Base-by-base conservation (phyloP, 2,797 vertebrate species). In the Enteromius unitaeniatus region DNA sequence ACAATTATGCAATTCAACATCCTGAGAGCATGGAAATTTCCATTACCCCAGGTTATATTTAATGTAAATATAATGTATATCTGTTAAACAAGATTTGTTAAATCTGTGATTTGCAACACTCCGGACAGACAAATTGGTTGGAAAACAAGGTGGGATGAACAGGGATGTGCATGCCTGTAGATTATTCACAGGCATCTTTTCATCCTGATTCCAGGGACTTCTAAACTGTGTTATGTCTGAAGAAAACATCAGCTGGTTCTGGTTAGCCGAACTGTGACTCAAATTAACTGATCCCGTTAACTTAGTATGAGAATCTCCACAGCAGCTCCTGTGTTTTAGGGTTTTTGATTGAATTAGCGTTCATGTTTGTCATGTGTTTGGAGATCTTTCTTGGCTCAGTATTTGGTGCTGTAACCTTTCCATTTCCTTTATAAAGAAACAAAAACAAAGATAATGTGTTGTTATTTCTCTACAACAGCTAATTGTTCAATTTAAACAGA, bases 191-290 rank as follows among this genome's bases (percentile, higher is more conserved):
- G 31, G 21, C 53, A 45, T 55, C 65, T 23, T 79, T 73, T 34
- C 23, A 79, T 85, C 81, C 87, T 82, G 84, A 31, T 88, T 87
- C 79, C 87, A 84, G 68, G 8, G 26, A 60, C 75, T 82, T 84
- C 78, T 45, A 78, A 83, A 2, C 79, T 47, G 84, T 90, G 80
- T 87, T 87, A 89, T 86, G 80, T 45, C 60, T 82, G 89, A 65
- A 89, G 88, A 92, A 94, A 95, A 95, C 92, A 95, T 95, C 95
- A 95, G 93, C 93, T 92, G 94, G 89, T 95, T 95, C 87, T 85
- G 90, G 88, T 94, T 95, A 93, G 34, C 76, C 70, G 85, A 91
- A 88, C 88, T 91, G 91, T 93, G 93, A 93, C 91, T 93, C 90
- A 74, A 90, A 93, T 95, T 90, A 92, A 88, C 88, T 92, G 78